phyloP scores from a whole-genome alignment of 2,888 invertebrate genomes.

The Alviniconcha strummeri region DNA sequence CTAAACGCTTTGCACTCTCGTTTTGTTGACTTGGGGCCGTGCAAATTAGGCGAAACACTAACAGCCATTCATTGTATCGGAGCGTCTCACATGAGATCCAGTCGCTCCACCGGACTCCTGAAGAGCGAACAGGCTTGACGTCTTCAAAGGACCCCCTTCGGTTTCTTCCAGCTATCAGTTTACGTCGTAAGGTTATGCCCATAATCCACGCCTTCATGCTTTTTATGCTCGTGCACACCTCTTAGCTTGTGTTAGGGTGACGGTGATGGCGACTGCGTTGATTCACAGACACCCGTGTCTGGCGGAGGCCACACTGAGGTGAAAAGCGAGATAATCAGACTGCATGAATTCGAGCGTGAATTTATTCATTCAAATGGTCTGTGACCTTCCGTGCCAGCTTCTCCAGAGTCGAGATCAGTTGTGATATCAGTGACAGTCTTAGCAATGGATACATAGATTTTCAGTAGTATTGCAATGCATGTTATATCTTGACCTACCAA shows the following conservation, averaged over 20 bases:
- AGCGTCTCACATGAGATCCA: slow-evolving; percentile 4
- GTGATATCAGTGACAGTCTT: too few species aligned
- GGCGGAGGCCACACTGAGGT: too few species aligned
- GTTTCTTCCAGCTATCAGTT: neutral
- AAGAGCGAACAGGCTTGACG: slow-evolving; percentile 9
- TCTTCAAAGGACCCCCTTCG: slow-evolving; percentile 12
- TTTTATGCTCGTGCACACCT: neutral
- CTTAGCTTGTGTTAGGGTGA: slow-evolving; percentile 4
- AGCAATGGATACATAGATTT: too few species aligned
- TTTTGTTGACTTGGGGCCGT: slow-evolving; percentile 13
- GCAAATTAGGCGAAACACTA: slow-evolving; percentile 27
- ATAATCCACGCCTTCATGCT: slow-evolving; percentile 22
- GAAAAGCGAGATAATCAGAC: too few species aligned
- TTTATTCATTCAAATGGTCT: too few species aligned
- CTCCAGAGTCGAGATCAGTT: too few species aligned
- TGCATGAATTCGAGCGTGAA: too few species aligned
- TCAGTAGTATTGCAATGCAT: too few species aligned
- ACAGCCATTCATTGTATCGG: slow-evolving; percentile 24
- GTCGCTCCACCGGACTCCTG: slow-evolving; percentile 7
- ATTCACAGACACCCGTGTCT: too few species aligned
- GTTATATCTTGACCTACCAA: too few species aligned
- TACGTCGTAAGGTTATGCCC: slow-evolving; percentile 22
- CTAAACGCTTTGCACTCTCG: slow-evolving; percentile 26
- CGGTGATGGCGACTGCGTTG: neutral
- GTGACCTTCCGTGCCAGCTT: too few species aligned